phyloP scores from a whole-genome alignment of 2,113 vertebrate genomes.

The Neotoma lepida region DNA sequence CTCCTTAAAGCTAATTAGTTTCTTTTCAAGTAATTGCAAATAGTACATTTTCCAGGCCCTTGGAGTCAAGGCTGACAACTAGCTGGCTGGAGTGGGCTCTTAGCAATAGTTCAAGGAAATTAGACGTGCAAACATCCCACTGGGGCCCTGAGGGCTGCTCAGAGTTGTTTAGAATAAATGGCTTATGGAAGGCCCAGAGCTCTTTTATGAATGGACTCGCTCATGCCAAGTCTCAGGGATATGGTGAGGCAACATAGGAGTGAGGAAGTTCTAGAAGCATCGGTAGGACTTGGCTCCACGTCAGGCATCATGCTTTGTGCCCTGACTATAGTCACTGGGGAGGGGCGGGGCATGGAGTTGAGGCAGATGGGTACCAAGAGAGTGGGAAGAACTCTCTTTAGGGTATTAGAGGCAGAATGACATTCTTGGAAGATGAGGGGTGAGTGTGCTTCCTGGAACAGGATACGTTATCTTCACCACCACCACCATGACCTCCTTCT shows the following conservation, averaged over 20 bases:
- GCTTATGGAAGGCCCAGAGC: slow-evolving; percentile 48
- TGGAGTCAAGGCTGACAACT: slow-evolving; percentile 85
- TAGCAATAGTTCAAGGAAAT: slow-evolving; percentile 86
- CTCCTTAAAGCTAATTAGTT: slow-evolving; percentile 89
- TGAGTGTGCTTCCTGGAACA: background rate
- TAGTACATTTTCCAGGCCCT: slow-evolving; percentile 85
- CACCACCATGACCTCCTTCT: background rate
- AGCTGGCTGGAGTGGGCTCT: slow-evolving; percentile 86
- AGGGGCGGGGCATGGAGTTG: background rate
- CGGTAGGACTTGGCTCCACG: background rate
- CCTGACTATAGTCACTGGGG: background rate
- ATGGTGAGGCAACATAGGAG: background rate
- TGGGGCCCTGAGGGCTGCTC: slow-evolving; percentile 79
- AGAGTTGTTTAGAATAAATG: slow-evolving; percentile 87
- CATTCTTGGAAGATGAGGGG: background rate
- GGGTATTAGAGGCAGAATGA: background rate
- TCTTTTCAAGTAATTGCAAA: slow-evolving; percentile 89
- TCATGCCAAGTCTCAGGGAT: background rate
- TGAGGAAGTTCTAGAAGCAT: background rate
- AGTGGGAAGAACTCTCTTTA: background rate
- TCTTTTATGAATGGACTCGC: slow-evolving; percentile 69
- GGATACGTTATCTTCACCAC: background rate
- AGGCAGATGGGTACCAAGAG: background rate
- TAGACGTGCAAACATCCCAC: slow-evolving; percentile 85
- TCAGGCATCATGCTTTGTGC: accelerated